These are phyloP conservation scores for Drosophila jambulina DNA, from an alignment of 1,140 invertebrate species.

Conservation along the genomic window DNA sequence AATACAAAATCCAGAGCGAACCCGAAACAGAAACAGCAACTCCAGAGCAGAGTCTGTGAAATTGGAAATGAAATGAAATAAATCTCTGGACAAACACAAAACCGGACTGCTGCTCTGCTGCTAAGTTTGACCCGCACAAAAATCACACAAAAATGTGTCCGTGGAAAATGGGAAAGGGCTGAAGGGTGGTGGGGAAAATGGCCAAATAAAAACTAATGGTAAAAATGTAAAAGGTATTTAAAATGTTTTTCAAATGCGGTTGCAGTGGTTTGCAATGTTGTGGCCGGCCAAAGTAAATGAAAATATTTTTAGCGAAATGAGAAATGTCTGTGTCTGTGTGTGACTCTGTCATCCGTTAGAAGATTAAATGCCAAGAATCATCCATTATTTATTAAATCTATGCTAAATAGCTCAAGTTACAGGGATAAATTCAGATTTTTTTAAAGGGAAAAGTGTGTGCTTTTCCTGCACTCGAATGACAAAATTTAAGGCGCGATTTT, in stretches of 20 bases:
- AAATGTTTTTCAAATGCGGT: conserved; percentile 79
- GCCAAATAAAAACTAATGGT: conserved; percentile 70
- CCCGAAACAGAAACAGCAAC: conserved; percentile 17
- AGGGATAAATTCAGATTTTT: neutral
- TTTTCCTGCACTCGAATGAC: conserved; percentile 16
- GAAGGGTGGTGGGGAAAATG: conserved; percentile 3
- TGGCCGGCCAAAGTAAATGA: conserved; percentile 68
- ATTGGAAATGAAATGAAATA: conserved; percentile 77
- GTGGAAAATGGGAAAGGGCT: conserved; percentile 2
- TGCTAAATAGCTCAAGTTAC: conserved; percentile 17
- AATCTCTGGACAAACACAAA: conserved; percentile 69
- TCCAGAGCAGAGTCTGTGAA: conserved; percentile 24
- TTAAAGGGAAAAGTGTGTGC: neutral
- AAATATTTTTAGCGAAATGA: conserved; percentile 62
- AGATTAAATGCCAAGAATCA: conserved; percentile 27
- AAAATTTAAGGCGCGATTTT: conserved; percentile 31
- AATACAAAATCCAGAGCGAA: conserved; percentile 39
- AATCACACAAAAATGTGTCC: conserved; percentile 53
- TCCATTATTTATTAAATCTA: conserved; percentile 29
- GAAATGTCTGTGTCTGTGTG: conserved; percentile 11
- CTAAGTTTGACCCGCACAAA: conserved; percentile 42
- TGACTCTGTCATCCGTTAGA: neutral
- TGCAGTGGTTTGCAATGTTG: conserved; percentile 61
- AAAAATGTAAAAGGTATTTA: conserved; percentile 82
- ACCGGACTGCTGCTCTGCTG: conserved; percentile 3